Evolutionary conservation across 2,888 invertebrate genomes (phyloP).

Genomic region (Andrena minutula): DNA sequence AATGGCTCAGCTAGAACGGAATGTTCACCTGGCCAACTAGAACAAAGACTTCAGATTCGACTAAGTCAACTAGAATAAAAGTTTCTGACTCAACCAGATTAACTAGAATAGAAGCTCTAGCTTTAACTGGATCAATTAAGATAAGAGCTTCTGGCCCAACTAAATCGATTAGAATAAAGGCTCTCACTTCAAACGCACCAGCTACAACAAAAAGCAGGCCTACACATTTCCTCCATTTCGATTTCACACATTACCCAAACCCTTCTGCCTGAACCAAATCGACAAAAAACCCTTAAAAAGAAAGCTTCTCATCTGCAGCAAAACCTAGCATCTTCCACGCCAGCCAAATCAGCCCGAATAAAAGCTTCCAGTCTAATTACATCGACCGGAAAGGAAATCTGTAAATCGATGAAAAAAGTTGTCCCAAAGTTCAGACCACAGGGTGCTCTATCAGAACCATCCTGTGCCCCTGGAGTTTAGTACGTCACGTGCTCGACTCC

Average conservation of each 20-base stretch:
- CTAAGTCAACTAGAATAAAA: not conserved
- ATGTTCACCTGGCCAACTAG: not conserved
- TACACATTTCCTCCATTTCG: no score
- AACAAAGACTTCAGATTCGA: not conserved
- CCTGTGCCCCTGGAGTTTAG: not conserved
- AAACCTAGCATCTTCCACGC: no score
- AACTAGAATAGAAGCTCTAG: constrained; percentile 12
- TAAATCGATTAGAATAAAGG: constrained; percentile 12
- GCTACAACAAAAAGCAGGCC: no score
- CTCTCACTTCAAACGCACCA: no score
- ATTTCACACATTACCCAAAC: no score
- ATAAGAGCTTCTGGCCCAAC: constrained; percentile 20
- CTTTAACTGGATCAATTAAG: constrained; percentile 20
- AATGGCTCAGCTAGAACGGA: not conserved
- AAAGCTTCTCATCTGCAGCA: no score
- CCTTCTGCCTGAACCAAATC: no score
- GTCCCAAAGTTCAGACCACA: not conserved
- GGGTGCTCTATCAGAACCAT: not conserved
- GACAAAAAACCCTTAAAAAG: no score
- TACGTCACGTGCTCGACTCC: constrained; percentile 10
- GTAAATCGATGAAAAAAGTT: not conserved
- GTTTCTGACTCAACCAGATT: constrained; percentile 1
- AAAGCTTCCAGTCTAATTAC: not conserved
- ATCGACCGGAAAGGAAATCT: not conserved
- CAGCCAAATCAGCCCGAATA: not conserved